A percentile compares a stretch with the other conserved stretches of the same genome.
Evolutionary conservation across 2,797 vertebrate genomes (phyloP).

Genomic region (Gallinago stenura): DNA sequence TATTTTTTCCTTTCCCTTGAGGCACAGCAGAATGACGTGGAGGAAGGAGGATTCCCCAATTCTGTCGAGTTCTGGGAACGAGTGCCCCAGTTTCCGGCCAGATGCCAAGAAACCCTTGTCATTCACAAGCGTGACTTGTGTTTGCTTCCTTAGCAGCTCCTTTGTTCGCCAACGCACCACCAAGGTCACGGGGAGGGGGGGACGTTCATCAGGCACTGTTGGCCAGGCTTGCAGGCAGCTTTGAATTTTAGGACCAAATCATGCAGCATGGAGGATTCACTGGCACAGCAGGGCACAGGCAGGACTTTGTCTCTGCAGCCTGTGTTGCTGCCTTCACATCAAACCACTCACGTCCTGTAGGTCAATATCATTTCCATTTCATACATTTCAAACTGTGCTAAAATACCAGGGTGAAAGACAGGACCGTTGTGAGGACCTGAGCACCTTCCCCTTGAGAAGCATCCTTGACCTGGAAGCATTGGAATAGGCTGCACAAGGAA

Average conservation of each 20-base stretch:
- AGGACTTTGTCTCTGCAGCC: neutral
- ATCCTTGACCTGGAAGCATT: neutral
- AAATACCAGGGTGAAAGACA: neutral
- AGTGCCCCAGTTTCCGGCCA: neutral
- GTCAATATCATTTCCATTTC: neutral
- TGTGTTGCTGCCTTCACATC: neutral
- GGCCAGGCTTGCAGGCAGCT: neutral
- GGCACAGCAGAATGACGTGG: accelerated
- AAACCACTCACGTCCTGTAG: neutral
- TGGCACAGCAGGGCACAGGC: neutral
- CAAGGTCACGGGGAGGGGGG: neutral
- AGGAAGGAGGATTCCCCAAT: neutral
- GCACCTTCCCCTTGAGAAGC: neutral
- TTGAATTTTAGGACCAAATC: neutral
- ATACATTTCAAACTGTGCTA: neutral
- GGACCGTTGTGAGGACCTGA: neutral
- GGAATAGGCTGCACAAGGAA: no score
- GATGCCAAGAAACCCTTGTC: neutral
- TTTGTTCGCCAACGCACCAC: neutral
- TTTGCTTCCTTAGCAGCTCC: neutral
- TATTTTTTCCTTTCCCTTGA: neutral
- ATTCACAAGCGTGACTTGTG: neutral
- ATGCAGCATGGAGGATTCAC: neutral
- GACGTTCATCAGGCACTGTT: neutral
- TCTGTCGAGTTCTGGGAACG: neutral